Conservation (phyloP, 35 echinoderm and acorn worm species). For the Holothuria glaberrima region DNA sequence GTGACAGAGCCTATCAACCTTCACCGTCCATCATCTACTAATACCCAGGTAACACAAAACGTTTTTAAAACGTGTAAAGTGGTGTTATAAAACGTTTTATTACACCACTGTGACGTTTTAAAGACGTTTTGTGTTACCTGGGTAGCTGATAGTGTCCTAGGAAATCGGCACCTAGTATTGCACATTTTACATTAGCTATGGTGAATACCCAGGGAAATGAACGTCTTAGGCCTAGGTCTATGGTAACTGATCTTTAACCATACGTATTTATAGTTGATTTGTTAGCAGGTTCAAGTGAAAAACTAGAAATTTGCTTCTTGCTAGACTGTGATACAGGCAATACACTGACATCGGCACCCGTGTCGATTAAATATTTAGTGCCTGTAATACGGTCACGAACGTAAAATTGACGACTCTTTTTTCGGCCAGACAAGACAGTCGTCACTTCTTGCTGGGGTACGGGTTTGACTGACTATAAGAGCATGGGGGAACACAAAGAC, state of each 20-base stretch:
- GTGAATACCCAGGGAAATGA: constrained; percentile 36
- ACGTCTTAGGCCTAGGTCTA: constrained; percentile 33
- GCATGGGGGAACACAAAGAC: not conserved
- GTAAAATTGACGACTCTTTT: constrained; percentile 22
- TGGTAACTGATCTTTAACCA: not conserved
- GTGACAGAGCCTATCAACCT: constrained; percentile 43
- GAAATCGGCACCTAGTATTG: constrained; percentile 67
- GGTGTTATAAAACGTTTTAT: too few species aligned
- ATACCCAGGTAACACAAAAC: too few species aligned
- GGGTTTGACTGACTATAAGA: constrained; percentile 2
- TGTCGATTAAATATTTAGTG: constrained; percentile 14
- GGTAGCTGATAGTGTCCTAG: constrained; percentile 50
- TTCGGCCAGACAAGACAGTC: constrained; percentile 11
- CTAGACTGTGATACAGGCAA: not conserved
- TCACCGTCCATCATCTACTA: constrained; percentile 40
- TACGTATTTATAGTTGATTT: not conserved
- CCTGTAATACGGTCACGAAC: constrained; percentile 25
- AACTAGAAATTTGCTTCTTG: not conserved
- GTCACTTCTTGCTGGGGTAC: constrained; percentile 31
- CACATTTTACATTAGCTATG: constrained; percentile 41
- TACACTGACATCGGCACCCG: constrained; percentile 41
- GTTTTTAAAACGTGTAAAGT: too few species aligned
- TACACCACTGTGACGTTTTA: too few species aligned
- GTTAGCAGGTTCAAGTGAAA: constrained; percentile 6
- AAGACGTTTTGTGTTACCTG: too few species aligned